These are phyloP conservation scores for Forbesichthys papilliferus DNA, from an alignment of 2,113 vertebrate genomes.

Conservation along the genomic window DNA sequence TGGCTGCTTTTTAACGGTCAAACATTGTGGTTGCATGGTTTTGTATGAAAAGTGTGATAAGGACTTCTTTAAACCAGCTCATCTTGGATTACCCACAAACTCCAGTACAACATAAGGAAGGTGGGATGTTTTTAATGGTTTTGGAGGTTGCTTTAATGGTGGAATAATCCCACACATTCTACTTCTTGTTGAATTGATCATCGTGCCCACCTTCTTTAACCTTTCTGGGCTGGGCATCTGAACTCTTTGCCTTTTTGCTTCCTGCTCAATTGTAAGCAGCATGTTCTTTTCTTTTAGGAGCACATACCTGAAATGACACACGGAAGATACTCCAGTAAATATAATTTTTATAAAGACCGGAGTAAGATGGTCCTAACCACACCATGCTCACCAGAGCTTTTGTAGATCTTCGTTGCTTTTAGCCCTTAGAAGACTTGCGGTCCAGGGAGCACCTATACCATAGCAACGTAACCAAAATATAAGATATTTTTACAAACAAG, in stretches of 20 bases:
- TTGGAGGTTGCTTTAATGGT: too few species aligned
- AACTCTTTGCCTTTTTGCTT: conserved; percentile 82
- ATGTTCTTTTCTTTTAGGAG: conserved; percentile 96
- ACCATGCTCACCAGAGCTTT: conserved; percentile 87
- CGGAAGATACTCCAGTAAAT: neutral
- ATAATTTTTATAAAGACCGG: neutral
- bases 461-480: neutral
- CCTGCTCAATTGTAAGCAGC: conserved; percentile 91
- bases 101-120: too few species aligned
- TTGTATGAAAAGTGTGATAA: too few species aligned
- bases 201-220: conserved; percentile 83
- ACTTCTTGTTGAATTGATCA: neutral
- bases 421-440: conserved; percentile 84
- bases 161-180: too few species aligned
- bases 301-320: conserved; percentile 83
- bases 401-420: conserved; percentile 96
- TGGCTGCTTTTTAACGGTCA: too few species aligned
- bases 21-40: too few species aligned
- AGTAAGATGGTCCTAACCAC: neutral
- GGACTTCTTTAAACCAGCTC: too few species aligned
- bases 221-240: conserved; percentile 94
- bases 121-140: too few species aligned
- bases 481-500: neutral
- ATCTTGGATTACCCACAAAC: too few species aligned
- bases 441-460: conserved; percentile 87